phyloP scores from a whole-genome alignment of 2,888 invertebrate species.

The Diloba caeruleocephala region DNA sequence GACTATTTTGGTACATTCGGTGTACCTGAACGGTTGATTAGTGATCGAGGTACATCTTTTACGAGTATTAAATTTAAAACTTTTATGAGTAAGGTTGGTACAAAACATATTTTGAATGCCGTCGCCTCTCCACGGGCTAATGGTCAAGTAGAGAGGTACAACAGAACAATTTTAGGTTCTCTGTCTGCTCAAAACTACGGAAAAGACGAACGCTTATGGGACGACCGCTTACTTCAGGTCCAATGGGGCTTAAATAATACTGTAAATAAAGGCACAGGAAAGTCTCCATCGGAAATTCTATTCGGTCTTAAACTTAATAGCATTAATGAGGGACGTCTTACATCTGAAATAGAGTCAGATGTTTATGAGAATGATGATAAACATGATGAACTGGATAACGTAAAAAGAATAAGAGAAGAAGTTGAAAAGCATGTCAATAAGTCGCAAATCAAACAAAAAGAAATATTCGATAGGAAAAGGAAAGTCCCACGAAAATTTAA shows the following conservation, averaged over 20 bases:
- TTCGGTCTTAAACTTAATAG: conserved; percentile 5
- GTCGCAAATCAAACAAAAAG: conserved; percentile 8
- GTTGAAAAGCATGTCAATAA: neutral
- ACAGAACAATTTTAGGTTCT: conserved; percentile 24
- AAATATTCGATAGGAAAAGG: conserved; percentile 3
- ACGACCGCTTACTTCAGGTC: conserved; percentile 4
- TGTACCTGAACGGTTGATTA: conserved; percentile 21
- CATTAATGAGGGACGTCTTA: neutral
- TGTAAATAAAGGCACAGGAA: conserved; percentile 5
- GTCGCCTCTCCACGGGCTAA: conserved; percentile 31
- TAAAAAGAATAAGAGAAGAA: too few species aligned
- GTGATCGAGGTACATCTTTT: conserved; percentile 27
- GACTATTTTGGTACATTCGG: conserved; percentile 17
- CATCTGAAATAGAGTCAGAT: conserved; percentile 2
- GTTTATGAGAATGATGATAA: neutral
- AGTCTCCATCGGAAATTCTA: conserved; percentile 3
- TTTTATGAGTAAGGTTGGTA: neutral
- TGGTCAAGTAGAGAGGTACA: conserved; percentile 38
- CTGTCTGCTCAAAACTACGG: conserved; percentile 21
- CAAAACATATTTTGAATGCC: conserved; percentile 6
- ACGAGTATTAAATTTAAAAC: conserved; percentile 1
- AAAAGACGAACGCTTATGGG: conserved; percentile 30
- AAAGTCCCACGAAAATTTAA: conserved; percentile 2
- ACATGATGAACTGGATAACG: too few species aligned
- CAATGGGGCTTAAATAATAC: too few species aligned